Evolutionary conservation across 1,140 invertebrate species (phyloP), one percentile per base, ranked within the genome.

Genomic region (Dufourea novaeangliae): DNA sequence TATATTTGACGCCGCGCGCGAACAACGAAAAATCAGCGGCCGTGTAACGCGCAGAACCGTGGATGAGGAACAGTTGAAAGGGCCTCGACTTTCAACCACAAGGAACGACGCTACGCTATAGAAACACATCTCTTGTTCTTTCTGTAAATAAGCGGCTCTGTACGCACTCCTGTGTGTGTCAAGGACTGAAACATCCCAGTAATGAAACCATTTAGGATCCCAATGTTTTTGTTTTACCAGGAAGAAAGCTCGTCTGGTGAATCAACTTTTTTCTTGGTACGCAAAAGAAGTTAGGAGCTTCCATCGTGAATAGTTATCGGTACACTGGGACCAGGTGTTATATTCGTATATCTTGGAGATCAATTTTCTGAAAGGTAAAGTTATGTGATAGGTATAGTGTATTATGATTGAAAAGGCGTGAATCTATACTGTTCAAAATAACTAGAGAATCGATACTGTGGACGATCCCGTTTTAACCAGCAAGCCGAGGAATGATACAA

Each of bases 1-100:
- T 62, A 34, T 39, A 66, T 76, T 69, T 37, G 54, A 80, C 32
- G 37, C 46, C 10, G 20, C 17, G 61, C 32, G 20, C 17, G 61
- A 32, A 70, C 50, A 64, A 44, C 32, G 41, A 70, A 62, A 61
- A 62, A 61, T 59, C 54, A 29, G 6, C 37, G 27, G 27, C 17
- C 41, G 50, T 39, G 54, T 34, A 27, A 63, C 56, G 20, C 32
- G n/a, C 29, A 17, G 27, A n/a, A 32, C 39, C 22, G 17, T 39
- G 50, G 61, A 71, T 39, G 12, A 34, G 17, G 11, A 4, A n/a
- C 41, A 0, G 34, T 44, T 22, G 11, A 56, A 22, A 27, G 37
- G 6, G 39, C 37, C 44, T 20, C 46, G 27, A 62, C 34, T 68
- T 68, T 44, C 44, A 22, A 50, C 17, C 12, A 46, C 44, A 76